phyloP scores from a whole-genome alignment of 53 echinoderm and acorn worm genomes.

The Actinopyga echinites region DNA sequence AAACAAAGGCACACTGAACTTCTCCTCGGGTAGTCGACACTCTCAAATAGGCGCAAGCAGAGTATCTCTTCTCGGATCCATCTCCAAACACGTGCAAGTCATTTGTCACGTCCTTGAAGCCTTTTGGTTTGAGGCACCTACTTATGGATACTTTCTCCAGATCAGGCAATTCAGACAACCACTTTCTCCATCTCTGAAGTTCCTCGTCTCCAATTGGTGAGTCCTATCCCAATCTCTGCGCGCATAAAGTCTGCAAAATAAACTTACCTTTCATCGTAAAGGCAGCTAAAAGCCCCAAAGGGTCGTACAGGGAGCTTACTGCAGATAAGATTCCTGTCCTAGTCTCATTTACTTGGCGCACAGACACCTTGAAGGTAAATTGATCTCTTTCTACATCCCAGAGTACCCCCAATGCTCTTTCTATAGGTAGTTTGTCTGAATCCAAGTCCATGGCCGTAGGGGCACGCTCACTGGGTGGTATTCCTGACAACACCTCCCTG shows the following conservation, averaged over 20 bases:
- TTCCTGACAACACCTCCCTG: slow-evolving; percentile 35
- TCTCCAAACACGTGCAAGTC: slow-evolving; percentile 58
- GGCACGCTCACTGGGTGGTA: slow-evolving; percentile 54
- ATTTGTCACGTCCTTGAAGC: background rate
- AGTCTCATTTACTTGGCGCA: slow-evolving; percentile 25
- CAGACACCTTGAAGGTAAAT: slow-evolving; percentile 38
- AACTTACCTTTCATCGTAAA: slow-evolving; percentile 61
- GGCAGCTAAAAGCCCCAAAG: slow-evolving; percentile 58
- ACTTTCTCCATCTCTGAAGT: slow-evolving; percentile 36
- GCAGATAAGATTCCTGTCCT: slow-evolving; percentile 61
- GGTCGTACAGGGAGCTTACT: slow-evolving; percentile 63
- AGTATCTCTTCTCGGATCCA: slow-evolving; percentile 60
- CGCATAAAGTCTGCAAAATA: slow-evolving; percentile 60
- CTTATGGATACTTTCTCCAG: slow-evolving; percentile 32
- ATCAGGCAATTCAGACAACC: slow-evolving; percentile 38
- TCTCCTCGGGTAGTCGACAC: background rate
- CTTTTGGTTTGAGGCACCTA: slow-evolving; percentile 26
- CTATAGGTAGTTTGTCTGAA: slow-evolving; percentile 44
- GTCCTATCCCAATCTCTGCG: slow-evolving; percentile 54
- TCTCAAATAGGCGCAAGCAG: slow-evolving; percentile 57
- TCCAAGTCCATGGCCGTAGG: slow-evolving; percentile 30
- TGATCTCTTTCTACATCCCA: slow-evolving; percentile 48
- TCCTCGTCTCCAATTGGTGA: slow-evolving; percentile 8
- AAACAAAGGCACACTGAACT: slow-evolving; percentile 46
- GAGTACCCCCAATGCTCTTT: slow-evolving; percentile 54